Base-by-base conservation (phyloP, 2,888 invertebrate genomes). In the Plutella xylostella region DNA sequence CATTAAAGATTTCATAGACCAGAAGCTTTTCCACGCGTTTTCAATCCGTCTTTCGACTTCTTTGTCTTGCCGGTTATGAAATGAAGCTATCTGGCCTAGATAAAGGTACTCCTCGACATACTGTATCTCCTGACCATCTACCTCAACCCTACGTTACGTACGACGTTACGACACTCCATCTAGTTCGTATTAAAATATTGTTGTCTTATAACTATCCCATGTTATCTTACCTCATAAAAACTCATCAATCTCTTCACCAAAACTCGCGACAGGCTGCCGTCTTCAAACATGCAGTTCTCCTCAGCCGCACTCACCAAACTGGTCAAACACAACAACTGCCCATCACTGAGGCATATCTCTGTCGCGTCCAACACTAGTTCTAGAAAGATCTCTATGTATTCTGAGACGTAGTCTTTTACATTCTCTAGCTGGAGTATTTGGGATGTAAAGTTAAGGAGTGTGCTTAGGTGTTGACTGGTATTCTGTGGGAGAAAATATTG, bases 391-490 rank as follows among this genome's bases (percentile, higher is more conserved):
- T 28, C 43, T 12, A 30, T 12, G 22, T 40, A 21, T 4, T 19
- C 19, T 2, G 17, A 9, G 11, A 31, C n/a, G 31, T 33, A 47
- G 2, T 45, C 47, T 15, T 11, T 15, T n/a, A 43, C 33, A 12
- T 35, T 37, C 14, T 47, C 45, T 19, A 45, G 25, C 12, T 31
- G 21, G 20, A 59, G 40, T 2, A 58, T 39, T 9, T 52, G 47
- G 2, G 50, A 44, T 1, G 49, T 34, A 6, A 59, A 42, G 2
- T 19, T 39, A 0, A 56, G 48, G 2, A 57, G 47, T 2, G 35
- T 38, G 2, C 40, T 28, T 2, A 55, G 39, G 5, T 47, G 54
- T 0, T 50, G 50, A 12, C 51, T 50, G 6, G 52, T 19, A 17
- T 39, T 45, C 57, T 56, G 53, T 22, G 6, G 22, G 6, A 22